phyloP scores from a whole-genome alignment of 1,140 invertebrate genomes.

The Sipha flava region DNA sequence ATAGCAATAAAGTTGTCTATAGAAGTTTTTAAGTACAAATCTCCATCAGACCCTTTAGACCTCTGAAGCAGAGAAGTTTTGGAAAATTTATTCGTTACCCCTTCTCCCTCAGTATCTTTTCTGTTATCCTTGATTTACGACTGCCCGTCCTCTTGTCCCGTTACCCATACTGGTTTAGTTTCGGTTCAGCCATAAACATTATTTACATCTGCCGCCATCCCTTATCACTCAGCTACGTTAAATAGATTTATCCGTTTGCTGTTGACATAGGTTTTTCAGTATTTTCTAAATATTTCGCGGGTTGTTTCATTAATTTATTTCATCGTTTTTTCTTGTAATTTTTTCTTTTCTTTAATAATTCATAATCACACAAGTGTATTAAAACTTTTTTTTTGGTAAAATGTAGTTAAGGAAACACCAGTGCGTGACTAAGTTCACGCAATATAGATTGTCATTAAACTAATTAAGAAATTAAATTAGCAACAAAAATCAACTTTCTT shows the following conservation, averaged over 20 bases:
- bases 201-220: conserved; percentile 16
- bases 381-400: neutral
- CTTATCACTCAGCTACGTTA: conserved; percentile 19
- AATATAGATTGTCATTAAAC: neutral
- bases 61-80: neutral
- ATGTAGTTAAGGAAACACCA: neutral
- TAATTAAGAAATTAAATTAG: neutral
- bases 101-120: neutral
- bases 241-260: conserved; percentile 16
- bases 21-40: conserved; percentile 14
- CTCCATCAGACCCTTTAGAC: neutral
- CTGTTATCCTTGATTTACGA: neutral
- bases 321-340: neutral
- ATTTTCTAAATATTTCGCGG: neutral
- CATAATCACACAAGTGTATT: neutral
- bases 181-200: neutral
- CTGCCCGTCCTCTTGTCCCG: neutral
- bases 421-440: neutral
- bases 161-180: neutral
- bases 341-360: too few relatives aligned
- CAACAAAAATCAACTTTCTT: neutral
- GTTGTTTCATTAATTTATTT: neutral
- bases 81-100: conserved; percentile 7
- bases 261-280: neutral
- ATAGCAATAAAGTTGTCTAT: neutral